Evolutionary conservation across 2,888 invertebrate species (phyloP).

Genomic region (Campoletis raptor): DNA sequence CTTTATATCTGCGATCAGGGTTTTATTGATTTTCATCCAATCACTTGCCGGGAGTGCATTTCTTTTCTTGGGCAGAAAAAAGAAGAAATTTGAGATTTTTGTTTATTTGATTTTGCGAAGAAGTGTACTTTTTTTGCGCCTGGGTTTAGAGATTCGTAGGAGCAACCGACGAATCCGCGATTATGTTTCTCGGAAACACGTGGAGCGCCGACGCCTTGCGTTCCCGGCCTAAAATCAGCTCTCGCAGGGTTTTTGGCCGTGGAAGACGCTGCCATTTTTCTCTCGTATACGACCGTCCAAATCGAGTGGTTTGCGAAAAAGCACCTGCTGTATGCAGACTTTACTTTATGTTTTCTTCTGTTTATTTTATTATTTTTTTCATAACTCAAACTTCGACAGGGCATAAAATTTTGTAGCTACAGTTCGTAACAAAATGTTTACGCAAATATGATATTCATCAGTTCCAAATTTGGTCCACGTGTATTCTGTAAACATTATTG

Average conservation of each 20-base stretch:
- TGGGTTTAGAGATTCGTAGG: conserved; percentile 2
- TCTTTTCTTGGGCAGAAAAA: background rate
- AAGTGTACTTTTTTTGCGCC: background rate
- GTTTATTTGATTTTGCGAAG: background rate
- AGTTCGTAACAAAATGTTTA: background rate
- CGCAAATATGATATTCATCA: background rate
- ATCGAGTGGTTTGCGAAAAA: conserved; percentile 61
- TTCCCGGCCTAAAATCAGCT: conserved; percentile 10
- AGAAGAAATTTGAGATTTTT: background rate
- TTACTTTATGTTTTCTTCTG: background rate
- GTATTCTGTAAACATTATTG: background rate
- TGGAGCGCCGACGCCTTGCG: conserved; percentile 67
- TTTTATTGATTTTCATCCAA: conserved; percentile 68
- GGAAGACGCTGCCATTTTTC: conserved; percentile 60
- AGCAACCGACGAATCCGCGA: conserved; percentile 27
- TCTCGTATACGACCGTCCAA: conserved; percentile 26
- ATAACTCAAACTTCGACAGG: background rate
- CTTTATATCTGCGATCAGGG: background rate
- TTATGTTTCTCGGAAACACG: conserved; percentile 58
- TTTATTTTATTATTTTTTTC: background rate
- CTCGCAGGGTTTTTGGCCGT: conserved; percentile 30
- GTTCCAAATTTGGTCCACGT: background rate
- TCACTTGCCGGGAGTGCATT: conserved; percentile 12
- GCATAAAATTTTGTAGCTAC: background rate
- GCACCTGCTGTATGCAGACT: background rate